Evolutionary conservation across 2,797 vertebrate genomes (phyloP), one percentile per base, ranked within the genome.

Genomic region (Lycodopsis pacificus): DNA sequence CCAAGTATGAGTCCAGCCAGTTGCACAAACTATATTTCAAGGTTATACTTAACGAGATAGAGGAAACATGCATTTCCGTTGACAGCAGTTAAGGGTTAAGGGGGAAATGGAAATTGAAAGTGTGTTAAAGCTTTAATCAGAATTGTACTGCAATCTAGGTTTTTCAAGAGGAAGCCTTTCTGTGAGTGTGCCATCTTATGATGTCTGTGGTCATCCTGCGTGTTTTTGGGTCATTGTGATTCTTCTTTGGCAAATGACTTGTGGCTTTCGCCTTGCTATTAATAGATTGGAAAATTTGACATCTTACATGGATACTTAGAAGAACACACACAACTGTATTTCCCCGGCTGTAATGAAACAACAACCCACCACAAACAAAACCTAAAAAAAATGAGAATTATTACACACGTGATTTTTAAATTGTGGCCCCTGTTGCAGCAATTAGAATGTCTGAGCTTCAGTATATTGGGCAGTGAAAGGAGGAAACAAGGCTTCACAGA

Each of bases 81-180:
- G 40, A 34, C 34, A 25, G 7, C 12, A 46, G 7, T 6, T 2
- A 13, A 22, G 2, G 14, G 7, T 6, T 2, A 13, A 22, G 2
- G 14, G 1, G 5, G 56, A 81, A 71, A 82, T 42, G 12, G 44
- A 87, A 86, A 88, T 3, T 54, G 66, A 78, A 88, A 85, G 22
- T 57, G 4, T 0, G 49, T 17, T 7, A 65, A 49, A 3, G 7
- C 6, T 53, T 40, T 14, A 49, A 25, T 58, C 0, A 19, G 20
- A 32, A 7, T 57, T 9, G 0, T 40, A 78, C 22, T 75, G 72
- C 71, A 82, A 87, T 82, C 3, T 13, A 58, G 59, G 44, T 25
- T 71, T 71, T 80, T 54, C 8, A 0, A 6, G 5, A 6, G 22
- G 32, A 69, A 76, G 0, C 4, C 4, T 54, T 66, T 19, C 1